Conservation (phyloP, 2,888 invertebrate genomes). For the Onchidella celtica region DNA sequence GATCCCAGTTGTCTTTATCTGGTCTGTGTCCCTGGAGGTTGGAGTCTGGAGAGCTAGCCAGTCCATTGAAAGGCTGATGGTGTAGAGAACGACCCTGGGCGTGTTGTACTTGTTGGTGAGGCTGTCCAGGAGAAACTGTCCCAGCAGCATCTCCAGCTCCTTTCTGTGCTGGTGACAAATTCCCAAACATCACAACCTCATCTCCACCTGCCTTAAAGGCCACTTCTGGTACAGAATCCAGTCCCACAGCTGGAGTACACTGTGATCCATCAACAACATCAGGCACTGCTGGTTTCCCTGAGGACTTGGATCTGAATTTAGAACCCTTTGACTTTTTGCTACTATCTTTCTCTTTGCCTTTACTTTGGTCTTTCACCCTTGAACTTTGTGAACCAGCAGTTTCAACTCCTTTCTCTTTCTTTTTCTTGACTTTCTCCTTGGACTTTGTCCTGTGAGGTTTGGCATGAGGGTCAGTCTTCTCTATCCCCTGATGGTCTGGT, state of each 20-base stretch:
- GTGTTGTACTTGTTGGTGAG: background rate
- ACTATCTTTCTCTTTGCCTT: slow-evolving; percentile 10
- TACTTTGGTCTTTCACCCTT: background rate
- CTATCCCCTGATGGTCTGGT: background rate
- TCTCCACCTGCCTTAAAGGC: background rate
- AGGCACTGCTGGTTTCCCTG: slow-evolving; percentile 21
- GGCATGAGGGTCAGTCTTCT: background rate
- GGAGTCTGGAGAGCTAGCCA: background rate
- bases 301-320: slow-evolving; percentile 20
- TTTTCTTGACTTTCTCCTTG: slow-evolving; percentile 38
- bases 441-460: slow-evolving; percentile 43
- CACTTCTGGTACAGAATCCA: background rate
- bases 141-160: background rate
- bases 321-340: slow-evolving; percentile 18
- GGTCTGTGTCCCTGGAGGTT: background rate
- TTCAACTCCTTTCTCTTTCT: slow-evolving; percentile 14
- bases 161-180: background rate
- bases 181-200: background rate
- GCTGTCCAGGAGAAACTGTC: background rate
- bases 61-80: slow-evolving; percentile 5
- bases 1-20: slow-evolving; percentile 55
- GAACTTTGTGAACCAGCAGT: background rate
- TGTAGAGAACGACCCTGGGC: background rate
- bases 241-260: background rate
- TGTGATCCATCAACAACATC: background rate